Evolutionary conservation across 2,113 vertebrate genomes (phyloP).

Genomic region (Callospermophilus lateralis): DNA sequence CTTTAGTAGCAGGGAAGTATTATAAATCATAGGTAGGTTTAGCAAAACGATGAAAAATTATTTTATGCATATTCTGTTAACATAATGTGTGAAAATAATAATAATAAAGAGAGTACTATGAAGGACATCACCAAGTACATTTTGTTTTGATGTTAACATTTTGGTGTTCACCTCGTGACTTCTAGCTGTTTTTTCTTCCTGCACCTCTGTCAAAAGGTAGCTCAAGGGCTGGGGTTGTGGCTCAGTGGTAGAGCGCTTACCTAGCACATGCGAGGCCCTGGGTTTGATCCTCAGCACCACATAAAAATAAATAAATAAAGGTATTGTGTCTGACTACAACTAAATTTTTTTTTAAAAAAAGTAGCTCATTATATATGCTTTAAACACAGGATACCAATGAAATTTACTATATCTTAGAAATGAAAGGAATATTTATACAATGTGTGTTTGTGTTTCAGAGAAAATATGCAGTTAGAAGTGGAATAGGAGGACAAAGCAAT

Average conservation of each 20-base stretch:
- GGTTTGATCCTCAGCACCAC: no score
- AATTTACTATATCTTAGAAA: conserved; percentile 8
- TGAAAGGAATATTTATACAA: neutral
- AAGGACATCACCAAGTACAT: neutral
- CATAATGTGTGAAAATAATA: conserved; percentile 37
- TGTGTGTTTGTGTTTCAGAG: neutral
- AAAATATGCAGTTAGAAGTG: neutral
- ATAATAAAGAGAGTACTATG: neutral
- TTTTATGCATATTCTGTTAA: neutral
- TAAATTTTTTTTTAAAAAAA: neutral
- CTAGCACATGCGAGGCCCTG: no score
- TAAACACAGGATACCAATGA: conserved; percentile 3
- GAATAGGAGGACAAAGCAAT: neutral
- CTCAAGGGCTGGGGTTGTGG: neutral
- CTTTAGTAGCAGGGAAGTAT: neutral
- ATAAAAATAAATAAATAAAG: no score
- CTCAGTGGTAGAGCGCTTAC: no score
- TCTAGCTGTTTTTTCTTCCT: conserved; percentile 30
- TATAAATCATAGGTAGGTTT: neutral
- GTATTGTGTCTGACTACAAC: no score
- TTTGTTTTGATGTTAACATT: conserved; percentile 45
- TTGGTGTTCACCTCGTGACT: conserved; percentile 61
- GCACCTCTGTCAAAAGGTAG: conserved; percentile 45
- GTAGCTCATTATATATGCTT: conserved; percentile 54
- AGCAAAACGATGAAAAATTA: neutral